Percentiles rank a stretch among this genome's conserved stretches.
phyloP scores from a whole-genome alignment of 2,888 invertebrate genomes.

The Mythimna pallens region DNA sequence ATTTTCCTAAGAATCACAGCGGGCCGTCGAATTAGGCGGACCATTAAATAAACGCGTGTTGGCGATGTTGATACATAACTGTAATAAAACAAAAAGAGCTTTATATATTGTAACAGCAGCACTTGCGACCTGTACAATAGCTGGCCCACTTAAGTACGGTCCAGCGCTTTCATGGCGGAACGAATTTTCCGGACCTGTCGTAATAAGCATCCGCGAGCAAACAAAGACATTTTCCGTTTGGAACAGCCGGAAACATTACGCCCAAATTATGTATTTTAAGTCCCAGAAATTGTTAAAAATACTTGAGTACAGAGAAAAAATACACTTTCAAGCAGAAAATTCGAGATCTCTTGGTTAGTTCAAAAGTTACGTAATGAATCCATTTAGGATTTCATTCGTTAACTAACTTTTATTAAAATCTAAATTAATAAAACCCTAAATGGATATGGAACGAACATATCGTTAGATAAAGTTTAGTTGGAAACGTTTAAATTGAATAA shows the following conservation, averaged over 20 bases:
- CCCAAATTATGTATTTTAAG: constrained; percentile 80
- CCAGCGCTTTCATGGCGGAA: constrained; percentile 81
- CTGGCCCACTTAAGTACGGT: constrained; percentile 84
- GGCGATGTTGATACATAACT: constrained; percentile 82
- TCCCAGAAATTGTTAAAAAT: constrained; percentile 72
- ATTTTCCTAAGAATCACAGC: constrained; percentile 65
- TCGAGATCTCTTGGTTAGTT: constrained; percentile 20
- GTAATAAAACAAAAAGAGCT: constrained; percentile 85
- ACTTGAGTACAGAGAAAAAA: constrained; percentile 54
- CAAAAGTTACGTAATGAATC: constrained; percentile 40
- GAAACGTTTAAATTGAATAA: constrained; percentile 37
- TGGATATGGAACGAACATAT: constrained; percentile 33
- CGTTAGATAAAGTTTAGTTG: constrained; percentile 37
- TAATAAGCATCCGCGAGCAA: constrained; percentile 86
- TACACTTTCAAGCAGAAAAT: constrained; percentile 15
- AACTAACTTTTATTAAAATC: constrained; percentile 43
- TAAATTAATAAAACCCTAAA: constrained; percentile 41
- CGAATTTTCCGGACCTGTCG: constrained; percentile 83
- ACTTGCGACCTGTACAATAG: constrained; percentile 80
- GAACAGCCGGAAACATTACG: constrained; percentile 82
- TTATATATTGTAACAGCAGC: constrained; percentile 79
- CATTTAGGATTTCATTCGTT: constrained; percentile 35
- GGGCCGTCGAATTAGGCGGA: constrained; percentile 73
- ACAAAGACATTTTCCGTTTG: constrained; percentile 86
- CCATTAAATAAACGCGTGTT: constrained; percentile 83